Evolutionary conservation across 2,888 invertebrate genomes (phyloP), one percentile per base, ranked within the genome.

Genomic region (Ashinkailepas kermadecensis): DNA sequence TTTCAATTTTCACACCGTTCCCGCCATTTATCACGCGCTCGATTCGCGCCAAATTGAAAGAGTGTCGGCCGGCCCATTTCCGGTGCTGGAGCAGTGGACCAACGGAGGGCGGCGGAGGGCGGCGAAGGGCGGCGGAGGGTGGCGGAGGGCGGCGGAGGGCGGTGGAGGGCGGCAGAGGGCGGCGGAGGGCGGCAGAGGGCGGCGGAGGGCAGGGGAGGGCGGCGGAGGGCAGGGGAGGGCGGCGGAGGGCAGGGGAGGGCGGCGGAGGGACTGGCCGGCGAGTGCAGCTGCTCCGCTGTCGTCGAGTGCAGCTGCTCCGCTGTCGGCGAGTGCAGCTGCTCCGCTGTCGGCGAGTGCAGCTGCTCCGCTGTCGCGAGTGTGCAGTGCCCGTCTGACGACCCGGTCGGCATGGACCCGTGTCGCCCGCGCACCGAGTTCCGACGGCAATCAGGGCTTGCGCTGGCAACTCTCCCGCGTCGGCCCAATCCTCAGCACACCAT

Each of bases 51-150:
- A 74, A 74, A 74, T 74, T 74, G 90, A 85, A 88, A 89, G 84
- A 90, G 90, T 85, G 90, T 90, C 82, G 91, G 91, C 85, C 86
- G 89, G 79, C 88, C 86, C 91, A 1, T 89, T 89, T 0, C 87
- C 90, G 83, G 91, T 91, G 91, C 87, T 91, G 80, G 39, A 39
- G 39, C 39, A 39, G 39, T 91, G 91, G 0, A 85, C 89, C 21
- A 88, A 90, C 0, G 91, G 91, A 6, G 87, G 90, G n/a, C 86
- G 87, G 80, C 87, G 90, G 81, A 86, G 91, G 87, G 90, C 11
- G 89, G 89, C 0, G 89, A 90, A 85, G 87, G 88, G 78, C 88
- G 90, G 70, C 23, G 70, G 39, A 15, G 13, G 39, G 65, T 12
- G 4, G 65, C 65, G 23, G 15, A 39, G 39, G 70, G 70, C 15